Base-by-base conservation (phyloP, 2,888 invertebrate genomes). In the Ligdia adustata region DNA sequence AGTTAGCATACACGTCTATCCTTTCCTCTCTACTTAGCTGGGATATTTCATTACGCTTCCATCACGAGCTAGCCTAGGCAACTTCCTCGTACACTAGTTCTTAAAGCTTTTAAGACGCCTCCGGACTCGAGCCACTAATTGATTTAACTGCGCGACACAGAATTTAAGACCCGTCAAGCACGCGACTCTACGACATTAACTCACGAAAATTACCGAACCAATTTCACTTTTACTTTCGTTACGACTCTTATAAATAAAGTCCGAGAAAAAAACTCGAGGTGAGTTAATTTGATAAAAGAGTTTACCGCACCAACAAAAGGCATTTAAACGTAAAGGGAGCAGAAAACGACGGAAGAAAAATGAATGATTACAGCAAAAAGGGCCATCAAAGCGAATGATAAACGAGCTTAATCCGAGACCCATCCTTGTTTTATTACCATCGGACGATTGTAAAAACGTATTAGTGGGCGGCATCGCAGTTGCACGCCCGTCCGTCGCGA, bases 281-380 rank as follows among this genome's bases (percentile, higher is more conserved):
- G 52, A 70, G 77, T 76, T 79, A 75, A 81, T 80, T 79, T 75
- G 69, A 75, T 76, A 76, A 76, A 78, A 79, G 75, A 80, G 82
- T 81, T 77, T 71, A 68, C 74, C 64, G 62, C 64, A 64, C 69
- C 75, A 79, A 83, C 82, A 82, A 84, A 82, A 75, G 83, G 60
- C 82, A 80, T 83, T 85, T 82, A 84, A 85, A 82, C 75, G 79
- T 81, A 81, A 86, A 78, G 82, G 80, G 82, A 85, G 81, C 79
- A 81, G 83, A 84, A 83, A 83, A 84, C 81, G 82, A 82, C 81
- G 81, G 88, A 87, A 85, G 87, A 88, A 86, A 89, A 90, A 89
- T 90, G 89, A 90, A 88, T 87, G 89, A 90, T 90, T 88, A 87
- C 84, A 75, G 85, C 88, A 89, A 89, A 88, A 89, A 89, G 80